Evolutionary conservation across 2,888 invertebrate genomes (phyloP), one percentile per base, ranked within the genome.

Genomic region (Andricus quercusramuli): DNA sequence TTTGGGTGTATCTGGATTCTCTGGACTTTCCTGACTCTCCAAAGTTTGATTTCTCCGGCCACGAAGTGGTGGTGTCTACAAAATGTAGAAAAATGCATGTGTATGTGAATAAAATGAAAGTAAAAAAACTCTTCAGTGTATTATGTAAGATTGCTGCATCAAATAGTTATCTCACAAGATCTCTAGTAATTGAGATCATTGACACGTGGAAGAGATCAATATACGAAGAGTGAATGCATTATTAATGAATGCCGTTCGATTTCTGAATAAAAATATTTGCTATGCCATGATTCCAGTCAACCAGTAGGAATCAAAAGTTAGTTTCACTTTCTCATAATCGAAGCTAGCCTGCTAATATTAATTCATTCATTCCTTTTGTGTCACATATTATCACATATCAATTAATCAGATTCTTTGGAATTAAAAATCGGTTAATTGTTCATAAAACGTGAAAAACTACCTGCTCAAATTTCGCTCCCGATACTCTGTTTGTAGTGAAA

Each of bases 251-350:
- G 59, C 22, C 22, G 22, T 11, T 59, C 11, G n/a, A 22, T 22
- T 59, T 9, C 9, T 59, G 59, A 11, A 11, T 59, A 59, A 59
- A 59, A 59, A 59, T 59, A 59, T 22, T 22, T 8, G 9, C 11
- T 59, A n/a, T 22, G 11, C 3, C 20, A 11, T n/a, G 11, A 22
- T 59, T 22, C n/a, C 22, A 22, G 59, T 22, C 11, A 11, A 22
- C 6, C 15, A 15, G 44, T 44, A 32, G 8, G 29, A 66, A 17
- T 62, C 66, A 82, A 76, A 79, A 66, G 66, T 64, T 51, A 79
- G 78, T 82, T 82, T 78, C 78, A 79, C 82, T 82, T 78, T 82
- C 78, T 64, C 79, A 74, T 59, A 41, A 74, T 59, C 44, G 32
- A 22, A n/a, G 47, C 8, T 32, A n/a, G 2, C 13, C 17, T 32